Base-by-base conservation (phyloP, 2,888 invertebrate species). In the Vannuccia rotundouncinata region DNA sequence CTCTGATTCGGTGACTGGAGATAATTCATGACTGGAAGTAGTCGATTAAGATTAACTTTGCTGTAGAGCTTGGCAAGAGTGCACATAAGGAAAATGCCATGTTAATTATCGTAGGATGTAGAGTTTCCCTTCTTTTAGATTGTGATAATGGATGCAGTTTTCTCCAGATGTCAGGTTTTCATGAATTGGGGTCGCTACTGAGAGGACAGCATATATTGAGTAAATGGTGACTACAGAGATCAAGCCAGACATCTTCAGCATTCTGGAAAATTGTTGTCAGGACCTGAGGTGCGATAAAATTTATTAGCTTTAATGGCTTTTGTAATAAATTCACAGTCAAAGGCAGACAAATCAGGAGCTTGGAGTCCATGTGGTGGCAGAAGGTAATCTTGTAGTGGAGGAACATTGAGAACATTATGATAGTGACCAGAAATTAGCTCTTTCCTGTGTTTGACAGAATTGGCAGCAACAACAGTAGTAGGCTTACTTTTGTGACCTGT, bases 361-460 rank as follows among this genome's bases (percentile, higher is more conserved):
- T n/a, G 10, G 22, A 13, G 30, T 22, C 30, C 29, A 1, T 29
- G 22, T 1, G 30, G 22, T 1, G 28, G 75, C 30, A 75, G n/a
- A 29, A 75, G 75, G 5, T 13, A 1, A 28, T 22, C 28, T 1
- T 29, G 10, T 75, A 27, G 75, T 2, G 1, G n/a, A 28, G 75
- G 75, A 13, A 27, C 75, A 13, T 25, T 75, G 75, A 75, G 75
- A 22, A 75, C 75, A 13, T 22, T 30, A 27, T 27, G 5, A 30
- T 75, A 75, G 75, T 75, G 75, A 1, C 10, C 29, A 27, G 27
- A 22, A 22, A 77, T 31, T 66, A 66, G 66, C 66, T 66, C 66
- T 66, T 66, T 66, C 66, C 66, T 66, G 10, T 66, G 5, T 66
- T 66, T 22, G 66, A 66, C 22, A 13, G 10, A 66, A 27, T 66